These are phyloP conservation scores for Troglohyphantes excavatus DNA, from an alignment of 2,888 invertebrate genomes.

Conservation along the genomic window DNA sequence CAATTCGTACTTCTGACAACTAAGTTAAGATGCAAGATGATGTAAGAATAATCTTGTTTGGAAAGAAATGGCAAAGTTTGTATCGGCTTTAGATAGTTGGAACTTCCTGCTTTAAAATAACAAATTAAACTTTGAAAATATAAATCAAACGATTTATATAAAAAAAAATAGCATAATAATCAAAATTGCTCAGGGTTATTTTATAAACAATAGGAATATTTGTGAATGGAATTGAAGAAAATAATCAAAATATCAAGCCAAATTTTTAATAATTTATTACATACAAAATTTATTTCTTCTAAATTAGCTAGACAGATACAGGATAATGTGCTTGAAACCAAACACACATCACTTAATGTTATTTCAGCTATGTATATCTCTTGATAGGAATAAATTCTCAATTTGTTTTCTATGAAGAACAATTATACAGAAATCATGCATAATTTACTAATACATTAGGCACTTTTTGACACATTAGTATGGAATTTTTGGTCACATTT, in stretches of 20 bases:
- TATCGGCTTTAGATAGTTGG: too few relatives aligned
- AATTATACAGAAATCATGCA: constrained; percentile 61
- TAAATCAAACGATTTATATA: too few relatives aligned
- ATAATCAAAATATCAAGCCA: neutral
- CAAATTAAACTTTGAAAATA: too few relatives aligned
- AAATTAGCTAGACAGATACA: constrained; percentile 72
- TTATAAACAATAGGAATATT: too few relatives aligned
- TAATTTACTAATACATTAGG: constrained; percentile 61
- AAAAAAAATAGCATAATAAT: too few relatives aligned
- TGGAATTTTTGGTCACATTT: constrained; percentile 10
- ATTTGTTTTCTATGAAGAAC: constrained; percentile 67
- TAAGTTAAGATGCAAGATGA: too few relatives aligned
- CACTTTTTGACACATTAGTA: constrained; percentile 70
- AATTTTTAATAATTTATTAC: constrained; percentile 64
- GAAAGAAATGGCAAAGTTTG: too few relatives aligned
- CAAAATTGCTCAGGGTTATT: too few relatives aligned
- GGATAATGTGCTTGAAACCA: constrained; percentile 62
- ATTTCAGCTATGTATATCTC: constrained; percentile 31
- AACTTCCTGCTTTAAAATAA: too few relatives aligned
- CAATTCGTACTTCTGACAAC: too few relatives aligned
- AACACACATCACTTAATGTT: constrained; percentile 59
- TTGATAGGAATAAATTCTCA: constrained; percentile 37
- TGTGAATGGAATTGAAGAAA: too few relatives aligned
- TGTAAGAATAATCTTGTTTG: too few relatives aligned
- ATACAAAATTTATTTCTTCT: constrained; percentile 66